These are phyloP conservation scores for Troilus luridus DNA, from an alignment of 2,888 invertebrate genomes.

Conservation along the genomic window DNA sequence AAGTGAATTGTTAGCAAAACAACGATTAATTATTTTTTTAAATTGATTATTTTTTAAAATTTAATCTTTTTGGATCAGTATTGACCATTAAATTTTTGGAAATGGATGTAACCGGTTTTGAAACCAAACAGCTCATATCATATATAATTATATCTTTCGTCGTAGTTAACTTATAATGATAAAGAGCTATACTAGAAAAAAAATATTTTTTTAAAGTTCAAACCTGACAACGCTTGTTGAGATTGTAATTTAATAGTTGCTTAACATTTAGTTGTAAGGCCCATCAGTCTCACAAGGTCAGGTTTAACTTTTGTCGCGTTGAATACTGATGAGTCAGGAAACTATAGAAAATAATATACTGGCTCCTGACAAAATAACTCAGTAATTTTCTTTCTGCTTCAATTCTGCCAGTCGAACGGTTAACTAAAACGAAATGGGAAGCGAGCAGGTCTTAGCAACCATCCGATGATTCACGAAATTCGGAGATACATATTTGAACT, in stretches of 20 bases:
- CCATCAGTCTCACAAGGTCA: conserved; percentile 1
- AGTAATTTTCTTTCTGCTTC: background rate
- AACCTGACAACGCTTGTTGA: background rate
- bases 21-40: no score
- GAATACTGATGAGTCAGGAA: background rate
- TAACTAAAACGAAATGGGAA: background rate
- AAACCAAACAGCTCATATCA: no score
- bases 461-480: background rate
- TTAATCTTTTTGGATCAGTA: no score
- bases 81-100: no score
- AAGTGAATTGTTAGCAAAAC: no score
- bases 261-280: conserved; percentile 22
- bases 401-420: background rate
- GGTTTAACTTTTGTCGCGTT: background rate
- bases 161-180: no score
- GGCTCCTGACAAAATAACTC: background rate
- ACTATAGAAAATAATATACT: background rate
- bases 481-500: background rate
- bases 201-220: background rate
- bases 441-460: background rate
- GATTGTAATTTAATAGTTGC: background rate
- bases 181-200: no score
- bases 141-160: no score
- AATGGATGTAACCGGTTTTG: no score
- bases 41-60: no score